phyloP scores from a whole-genome alignment of 2,797 vertebrate genomes.

The Anabacerthia variegaticeps region DNA sequence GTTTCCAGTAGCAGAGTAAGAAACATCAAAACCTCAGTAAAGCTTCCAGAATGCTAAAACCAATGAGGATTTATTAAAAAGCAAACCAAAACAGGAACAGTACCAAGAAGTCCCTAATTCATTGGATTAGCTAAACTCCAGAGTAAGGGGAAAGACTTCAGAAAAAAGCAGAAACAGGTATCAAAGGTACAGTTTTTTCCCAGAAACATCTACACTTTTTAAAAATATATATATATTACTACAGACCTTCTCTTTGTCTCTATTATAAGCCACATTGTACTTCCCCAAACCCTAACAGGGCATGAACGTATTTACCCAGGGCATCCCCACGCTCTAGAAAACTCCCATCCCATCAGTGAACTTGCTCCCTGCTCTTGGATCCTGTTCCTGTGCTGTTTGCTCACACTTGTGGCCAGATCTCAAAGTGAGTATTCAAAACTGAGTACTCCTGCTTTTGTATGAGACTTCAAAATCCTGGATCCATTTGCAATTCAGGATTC shows the following conservation, averaged over 20 bases:
- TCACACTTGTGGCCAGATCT: background rate
- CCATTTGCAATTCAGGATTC: background rate
- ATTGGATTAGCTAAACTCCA: background rate
- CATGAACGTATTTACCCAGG: background rate
- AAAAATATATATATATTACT: too few species aligned
- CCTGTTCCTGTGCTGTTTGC: background rate
- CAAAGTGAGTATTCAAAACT: background rate
- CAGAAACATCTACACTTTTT: background rate
- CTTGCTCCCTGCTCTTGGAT: background rate
- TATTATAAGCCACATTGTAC: background rate
- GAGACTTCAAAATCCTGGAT: background rate
- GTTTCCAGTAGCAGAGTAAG: constrained; percentile 20
- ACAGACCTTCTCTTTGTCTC: background rate
- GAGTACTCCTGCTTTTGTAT: background rate
- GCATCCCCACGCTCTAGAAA: background rate
- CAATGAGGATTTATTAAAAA: background rate
- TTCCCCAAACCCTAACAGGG: background rate
- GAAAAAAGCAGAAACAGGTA: background rate
- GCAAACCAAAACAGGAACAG: background rate
- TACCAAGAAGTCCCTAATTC: background rate
- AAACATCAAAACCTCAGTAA: constrained; percentile 43
- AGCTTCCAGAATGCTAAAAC: background rate
- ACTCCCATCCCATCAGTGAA: background rate
- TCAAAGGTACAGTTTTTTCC: background rate
- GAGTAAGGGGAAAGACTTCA: background rate